These are phyloP conservation scores for Apantesis nais DNA, from an alignment of 2,888 invertebrate species.

Conservation along the genomic window DNA sequence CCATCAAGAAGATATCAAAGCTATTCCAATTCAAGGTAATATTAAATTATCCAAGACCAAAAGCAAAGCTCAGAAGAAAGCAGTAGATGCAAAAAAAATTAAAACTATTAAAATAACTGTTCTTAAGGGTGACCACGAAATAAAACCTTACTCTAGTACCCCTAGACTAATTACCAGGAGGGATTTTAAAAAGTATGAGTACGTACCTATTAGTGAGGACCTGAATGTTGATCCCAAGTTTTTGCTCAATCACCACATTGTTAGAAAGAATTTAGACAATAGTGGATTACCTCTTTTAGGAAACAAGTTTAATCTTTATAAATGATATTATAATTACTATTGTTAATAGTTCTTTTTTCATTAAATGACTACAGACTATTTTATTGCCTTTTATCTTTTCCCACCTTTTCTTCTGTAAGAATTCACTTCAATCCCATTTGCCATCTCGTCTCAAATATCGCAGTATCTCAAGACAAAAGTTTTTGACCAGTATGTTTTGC, in stretches of 20 bases:
- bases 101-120: constrained; percentile 2
- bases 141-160: neutral
- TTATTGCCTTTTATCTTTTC: neutral
- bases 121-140: neutral
- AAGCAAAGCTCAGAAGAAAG: constrained; percentile 5
- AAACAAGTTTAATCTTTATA: constrained; percentile 16
- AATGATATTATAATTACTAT: constrained; percentile 1
- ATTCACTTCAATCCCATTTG: neutral
- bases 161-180: neutral
- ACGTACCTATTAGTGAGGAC: constrained; percentile 42
- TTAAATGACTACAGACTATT: neutral
- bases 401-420: neutral
- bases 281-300: constrained; percentile 28
- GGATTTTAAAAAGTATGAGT: neutral
- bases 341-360: neutral
- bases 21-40: neutral
- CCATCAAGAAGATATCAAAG: neutral
- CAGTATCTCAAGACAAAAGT: no score
- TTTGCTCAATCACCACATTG: neutral
- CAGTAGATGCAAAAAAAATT: neutral
- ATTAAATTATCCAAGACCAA: constrained; percentile 5
- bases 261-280: constrained; percentile 18
- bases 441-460: no score
- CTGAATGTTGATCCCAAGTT: constrained; percentile 5
- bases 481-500: no score